Percentiles rank a stretch among this genome's conserved stretches.
Evolutionary conservation across 2,113 vertebrate genomes (phyloP).

Genomic region (Sceloporus undulatus): DNA sequence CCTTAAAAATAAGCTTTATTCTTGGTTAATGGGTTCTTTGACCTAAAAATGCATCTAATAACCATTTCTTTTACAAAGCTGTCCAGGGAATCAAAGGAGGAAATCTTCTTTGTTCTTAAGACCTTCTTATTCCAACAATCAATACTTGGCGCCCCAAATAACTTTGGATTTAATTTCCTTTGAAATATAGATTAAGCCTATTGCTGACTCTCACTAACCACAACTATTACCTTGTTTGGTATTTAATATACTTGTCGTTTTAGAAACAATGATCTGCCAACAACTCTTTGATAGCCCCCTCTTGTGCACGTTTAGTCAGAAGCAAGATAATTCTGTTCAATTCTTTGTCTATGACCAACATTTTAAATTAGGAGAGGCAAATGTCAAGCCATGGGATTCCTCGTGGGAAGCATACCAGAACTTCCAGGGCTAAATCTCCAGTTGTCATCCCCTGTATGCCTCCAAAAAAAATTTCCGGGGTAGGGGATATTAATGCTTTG

Average conservation of each 20-base stretch:
- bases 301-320: neutral
- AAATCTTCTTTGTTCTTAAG: constrained; percentile 29
- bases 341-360: neutral
- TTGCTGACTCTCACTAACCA: neutral
- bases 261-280: neutral
- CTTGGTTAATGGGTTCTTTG: constrained; percentile 38
- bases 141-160: constrained; percentile 29
- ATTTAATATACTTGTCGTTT: neutral
- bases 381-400: too few relatives aligned
- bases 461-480: too few relatives aligned
- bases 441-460: too few relatives aligned
- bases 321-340: neutral
- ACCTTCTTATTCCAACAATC: constrained; percentile 23
- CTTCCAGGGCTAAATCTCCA: too few relatives aligned
- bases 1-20: neutral
- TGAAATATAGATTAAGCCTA: neutral
- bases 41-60: constrained; percentile 44
- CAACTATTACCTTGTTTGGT: neutral
- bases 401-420: too few relatives aligned
- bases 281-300: neutral
- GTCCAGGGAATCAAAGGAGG: neutral
- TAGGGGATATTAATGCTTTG: too few relatives aligned
- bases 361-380: too few relatives aligned
- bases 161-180: constrained; percentile 24
- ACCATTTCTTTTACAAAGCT: constrained; percentile 11